Base-by-base conservation (phyloP, 2,888 invertebrate genomes). In the Oscheius sp. region DNA sequence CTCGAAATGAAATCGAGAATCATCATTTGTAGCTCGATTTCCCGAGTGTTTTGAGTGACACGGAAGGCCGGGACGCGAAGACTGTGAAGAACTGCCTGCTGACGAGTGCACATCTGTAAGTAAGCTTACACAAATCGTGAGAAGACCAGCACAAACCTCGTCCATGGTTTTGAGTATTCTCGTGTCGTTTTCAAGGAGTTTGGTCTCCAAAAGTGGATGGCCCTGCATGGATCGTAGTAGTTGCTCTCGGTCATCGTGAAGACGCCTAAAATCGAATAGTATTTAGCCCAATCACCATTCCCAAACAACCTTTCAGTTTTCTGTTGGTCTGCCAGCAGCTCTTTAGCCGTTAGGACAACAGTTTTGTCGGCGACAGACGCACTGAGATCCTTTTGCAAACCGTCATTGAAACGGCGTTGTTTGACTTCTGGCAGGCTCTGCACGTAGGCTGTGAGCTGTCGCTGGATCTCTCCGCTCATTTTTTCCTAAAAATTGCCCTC, bases 11-110 rank as follows among this genome's bases (percentile, higher is more conserved):
- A 77, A 58, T 77, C 70, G 1, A 77, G 58, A 51, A 77, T 77
- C 47, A 73, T 55, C 63, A 72, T 74, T 72, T 77, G 77, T 2
- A 77, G 70, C 11, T 75, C 73, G n/a, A 75, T 72, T 37, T 77
- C 77, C 11, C 65, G 51, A n/a, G n/a, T 68, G 58, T 73, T 75
- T 35, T 72, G 50, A 4, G 77, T 77, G 2, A 73, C 51, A 10
- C 77, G 77, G 37, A 77, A 77, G 5, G 63, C 72, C 47, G 77
- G 77, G 11, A 77, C 47, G 13, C 59, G 53, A 21, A 68, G 33
- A 32, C 60, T 58, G 37, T 70, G 55, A 2, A 77, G 75, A 50
- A 51, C 73, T 2, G 55, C 51, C 47, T 77, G 77, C 48, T 77
- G 77, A 13, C 55, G 37, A 13, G 47, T 42, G 37, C 72, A 51